phyloP scores from a whole-genome alignment of 35 echinoderm and acorn worm genomes.

The Strongylocentrotus purpuratus region DNA sequence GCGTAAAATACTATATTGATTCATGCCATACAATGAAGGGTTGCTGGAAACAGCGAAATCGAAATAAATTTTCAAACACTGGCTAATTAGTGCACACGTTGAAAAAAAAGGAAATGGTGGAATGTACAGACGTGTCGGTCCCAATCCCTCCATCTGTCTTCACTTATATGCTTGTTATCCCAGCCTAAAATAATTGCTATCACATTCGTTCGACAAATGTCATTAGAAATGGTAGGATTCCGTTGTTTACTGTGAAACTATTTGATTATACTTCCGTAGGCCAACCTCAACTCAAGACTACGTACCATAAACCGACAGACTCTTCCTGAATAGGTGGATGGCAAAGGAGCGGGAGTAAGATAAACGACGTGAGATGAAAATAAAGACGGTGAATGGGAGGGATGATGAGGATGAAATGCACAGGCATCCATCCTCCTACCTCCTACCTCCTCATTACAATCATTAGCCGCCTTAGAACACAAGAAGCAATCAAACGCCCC shows the following conservation, averaged over 20 bases:
- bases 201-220: background rate
- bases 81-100: too few species aligned
- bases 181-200: background rate
- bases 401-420: background rate
- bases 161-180: background rate
- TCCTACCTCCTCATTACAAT: background rate
- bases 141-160: background rate
- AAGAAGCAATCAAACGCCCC: slow-evolving; percentile 17
- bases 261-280: background rate
- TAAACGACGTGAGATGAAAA: slow-evolving; percentile 4
- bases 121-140: too few species aligned
- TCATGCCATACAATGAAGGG: too few species aligned
- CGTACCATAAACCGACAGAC: too few species aligned
- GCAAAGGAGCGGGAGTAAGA: background rate
- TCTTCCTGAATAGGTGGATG: background rate
- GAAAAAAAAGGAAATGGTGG: too few species aligned
- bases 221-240: background rate
- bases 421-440: background rate
- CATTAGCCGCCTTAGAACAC: background rate
- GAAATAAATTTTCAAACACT: too few species aligned
- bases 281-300: background rate
- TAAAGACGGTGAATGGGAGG: background rate
- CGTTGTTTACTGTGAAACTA: background rate
- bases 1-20: too few species aligned
- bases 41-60: too few species aligned